Evolutionary conservation across 2,797 vertebrate species (phyloP), one percentile per base, ranked within the genome.

Genomic region (Borostomias antarcticus): DNA sequence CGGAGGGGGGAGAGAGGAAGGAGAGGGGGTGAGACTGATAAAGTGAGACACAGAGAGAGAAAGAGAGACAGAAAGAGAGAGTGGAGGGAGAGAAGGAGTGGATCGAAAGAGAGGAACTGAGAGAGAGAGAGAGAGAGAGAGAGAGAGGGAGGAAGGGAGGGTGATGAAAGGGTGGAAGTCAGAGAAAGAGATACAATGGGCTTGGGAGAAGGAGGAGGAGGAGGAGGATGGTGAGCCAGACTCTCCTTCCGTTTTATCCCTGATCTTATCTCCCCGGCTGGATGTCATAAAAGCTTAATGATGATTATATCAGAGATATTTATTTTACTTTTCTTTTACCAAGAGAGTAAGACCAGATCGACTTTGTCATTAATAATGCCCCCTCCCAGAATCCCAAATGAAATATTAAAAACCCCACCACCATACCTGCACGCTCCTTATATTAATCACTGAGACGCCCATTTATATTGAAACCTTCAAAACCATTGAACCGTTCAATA

Each of bases 361-460:
- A 62, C 65, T 82, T 73, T 66, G 76, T 82, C 76, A 88, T 89
- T 68, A 85, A 84, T 89, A 85, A 89, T 84, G 88, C 66, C 66
- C 70, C 70, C 29, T 73, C 69, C 48, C 60, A 68, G 72, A 85
- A n/a, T 85, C 82, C 84, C 69, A 73, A 74, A 82, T 88, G 65
- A 84, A 87, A 86, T 86, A 88, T 87, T 86, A 77, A 85, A 79
- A 68, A 29, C 60, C 72, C 70, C 47, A 73, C 75, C 80, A 72
- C 75, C 74, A 72, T 82, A 63, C 79, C 58, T 68, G 72, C 66
- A 65, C 74, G 52, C 45, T 70, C 70, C 58, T 53, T 47, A 73
- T 71, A 65, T 69, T 50, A 69, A 78, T 81, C 74, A 65, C 73
- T 53, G 63, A 82, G 58, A 30, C 54, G 70, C 58, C 64, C 63